phyloP scores from a whole-genome alignment of 2,113 vertebrate genomes.

The Charina bottae region DNA sequence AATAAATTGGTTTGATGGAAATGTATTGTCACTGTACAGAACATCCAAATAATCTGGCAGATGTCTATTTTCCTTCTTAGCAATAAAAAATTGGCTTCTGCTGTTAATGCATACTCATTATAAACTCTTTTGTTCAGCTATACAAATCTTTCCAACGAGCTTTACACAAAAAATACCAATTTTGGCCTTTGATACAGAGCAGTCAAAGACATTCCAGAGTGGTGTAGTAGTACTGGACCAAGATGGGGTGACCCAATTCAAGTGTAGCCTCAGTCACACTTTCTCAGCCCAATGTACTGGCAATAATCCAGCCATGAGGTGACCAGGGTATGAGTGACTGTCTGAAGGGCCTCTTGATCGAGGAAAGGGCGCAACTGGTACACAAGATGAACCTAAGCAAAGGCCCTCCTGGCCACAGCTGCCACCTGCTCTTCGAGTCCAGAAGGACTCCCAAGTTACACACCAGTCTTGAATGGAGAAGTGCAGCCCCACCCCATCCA shows the following conservation, averaged over 20 bases:
- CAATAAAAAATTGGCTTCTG: conserved; percentile 60
- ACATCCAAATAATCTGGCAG: conserved; percentile 48
- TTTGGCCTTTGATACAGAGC: conserved; percentile 29
- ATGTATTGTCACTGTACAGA: conserved; percentile 28
- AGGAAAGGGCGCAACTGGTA: no score
- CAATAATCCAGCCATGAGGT: no score
- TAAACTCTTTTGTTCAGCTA: conserved; percentile 25
- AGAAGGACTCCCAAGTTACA: no score
- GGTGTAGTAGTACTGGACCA: background rate
- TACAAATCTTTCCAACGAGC: conserved; percentile 48
- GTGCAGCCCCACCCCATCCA: no score
- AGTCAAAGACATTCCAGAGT: background rate
- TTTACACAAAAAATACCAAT: conserved; percentile 44
- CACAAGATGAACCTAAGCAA: no score
- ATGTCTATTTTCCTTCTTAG: conserved; percentile 58
- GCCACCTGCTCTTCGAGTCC: no score
- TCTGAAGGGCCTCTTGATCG: no score
- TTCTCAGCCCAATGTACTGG: background rate
- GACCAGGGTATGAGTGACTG: no score
- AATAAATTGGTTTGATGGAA: conserved; percentile 58
- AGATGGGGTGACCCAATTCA: background rate
- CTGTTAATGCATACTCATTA: conserved; percentile 55
- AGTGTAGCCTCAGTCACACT: background rate
- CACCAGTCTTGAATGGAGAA: no score
- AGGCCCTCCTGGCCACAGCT: no score